These are phyloP conservation scores for Anoura caudifer DNA, from an alignment of 2,113 vertebrate species.

Conservation along the genomic window DNA sequence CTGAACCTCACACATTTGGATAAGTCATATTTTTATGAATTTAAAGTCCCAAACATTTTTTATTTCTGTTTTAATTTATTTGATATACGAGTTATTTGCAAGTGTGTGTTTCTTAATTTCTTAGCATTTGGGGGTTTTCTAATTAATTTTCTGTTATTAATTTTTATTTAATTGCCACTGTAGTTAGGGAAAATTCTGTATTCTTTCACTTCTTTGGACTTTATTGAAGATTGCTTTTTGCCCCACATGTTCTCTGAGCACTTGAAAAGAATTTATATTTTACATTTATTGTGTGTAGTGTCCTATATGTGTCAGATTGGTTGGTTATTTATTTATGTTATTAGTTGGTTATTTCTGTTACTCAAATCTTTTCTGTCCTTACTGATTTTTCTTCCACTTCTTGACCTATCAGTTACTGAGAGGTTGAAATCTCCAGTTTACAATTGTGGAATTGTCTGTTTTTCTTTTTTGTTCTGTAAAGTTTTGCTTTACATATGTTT, in stretches of 20 bases:
- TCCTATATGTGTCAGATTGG: background rate
- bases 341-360: background rate
- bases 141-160: background rate
- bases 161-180: background rate
- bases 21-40: background rate
- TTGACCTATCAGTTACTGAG: background rate
- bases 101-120: background rate
- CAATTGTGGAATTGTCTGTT: background rate
- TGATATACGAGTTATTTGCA: background rate
- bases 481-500: background rate
- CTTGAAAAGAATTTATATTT: background rate
- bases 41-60: background rate
- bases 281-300: background rate
- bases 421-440: background rate
- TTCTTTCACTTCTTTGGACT: background rate
- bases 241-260: background rate
- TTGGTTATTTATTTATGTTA: background rate
- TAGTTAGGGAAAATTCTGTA: background rate
- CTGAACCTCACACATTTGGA: background rate
- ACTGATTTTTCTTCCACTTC: background rate
- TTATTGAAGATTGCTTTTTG: background rate
- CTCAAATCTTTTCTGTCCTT: background rate
- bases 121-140: background rate
- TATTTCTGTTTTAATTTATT: background rate
- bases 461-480: background rate